Percentiles rank a stretch among this genome's conserved stretches.
Evolutionary conservation across 2,797 vertebrate genomes (phyloP).

Genomic region (Gobionotothen gibberifrons): DNA sequence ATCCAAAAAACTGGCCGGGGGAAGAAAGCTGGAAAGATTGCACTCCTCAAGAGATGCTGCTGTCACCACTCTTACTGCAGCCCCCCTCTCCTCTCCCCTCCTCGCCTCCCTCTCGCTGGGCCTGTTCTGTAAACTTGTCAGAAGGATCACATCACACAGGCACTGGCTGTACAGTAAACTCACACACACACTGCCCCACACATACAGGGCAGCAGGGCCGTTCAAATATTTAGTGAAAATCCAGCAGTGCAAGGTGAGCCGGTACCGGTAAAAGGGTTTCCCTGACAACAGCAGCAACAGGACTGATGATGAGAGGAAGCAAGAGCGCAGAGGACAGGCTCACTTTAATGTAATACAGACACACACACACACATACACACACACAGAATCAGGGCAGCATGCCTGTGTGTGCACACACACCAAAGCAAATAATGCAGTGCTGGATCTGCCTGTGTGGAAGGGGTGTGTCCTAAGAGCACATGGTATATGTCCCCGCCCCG

Average conservation of each 20-base stretch:
- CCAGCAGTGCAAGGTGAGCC: constrained; percentile 81
- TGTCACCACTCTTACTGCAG: constrained; percentile 31
- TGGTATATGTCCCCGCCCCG: constrained; percentile 56
- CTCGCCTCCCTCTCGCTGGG: neutral
- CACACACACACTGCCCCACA: constrained; percentile 3
- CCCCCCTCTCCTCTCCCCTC: neutral
- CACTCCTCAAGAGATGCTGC: constrained; percentile 52
- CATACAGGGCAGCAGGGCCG: constrained; percentile 28
- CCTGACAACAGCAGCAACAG: constrained; percentile 86
- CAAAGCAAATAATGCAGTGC: constrained; percentile 54
- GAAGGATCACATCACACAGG: constrained; percentile 53
- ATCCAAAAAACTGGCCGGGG: constrained; percentile 75
- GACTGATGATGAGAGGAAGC: constrained; percentile 51
- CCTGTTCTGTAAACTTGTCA: constrained; percentile 57
- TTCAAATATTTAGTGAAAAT: constrained; percentile 86
- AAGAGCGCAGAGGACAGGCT: constrained; percentile 16
- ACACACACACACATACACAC: constrained; percentile 3
- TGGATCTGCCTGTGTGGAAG: constrained; percentile 35
- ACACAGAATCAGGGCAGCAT: constrained; percentile 20
- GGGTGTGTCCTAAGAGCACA: constrained; percentile 64
- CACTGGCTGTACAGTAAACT: constrained; percentile 28
- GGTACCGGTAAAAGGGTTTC: constrained; percentile 82
- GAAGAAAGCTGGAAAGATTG: constrained; percentile 57
- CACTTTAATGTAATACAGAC: constrained; percentile 28
- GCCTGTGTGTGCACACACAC: constrained; percentile 33